phyloP scores from a whole-genome alignment of 2,113 vertebrate genomes.

The Coryphaenoides rupestris region DNA sequence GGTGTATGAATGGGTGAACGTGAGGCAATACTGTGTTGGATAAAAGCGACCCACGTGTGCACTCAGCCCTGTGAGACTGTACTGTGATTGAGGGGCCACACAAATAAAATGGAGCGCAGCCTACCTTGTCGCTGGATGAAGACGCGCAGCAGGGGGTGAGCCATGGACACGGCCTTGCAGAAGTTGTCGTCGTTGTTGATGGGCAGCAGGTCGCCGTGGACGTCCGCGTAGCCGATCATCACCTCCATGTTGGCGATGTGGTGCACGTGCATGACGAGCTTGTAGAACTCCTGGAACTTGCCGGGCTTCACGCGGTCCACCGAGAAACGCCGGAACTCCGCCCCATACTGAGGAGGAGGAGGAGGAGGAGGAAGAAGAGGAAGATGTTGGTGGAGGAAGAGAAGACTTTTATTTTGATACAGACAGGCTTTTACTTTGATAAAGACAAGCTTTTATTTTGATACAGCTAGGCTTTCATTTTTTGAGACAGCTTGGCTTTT shows the following conservation, averaged over 20 bases:
- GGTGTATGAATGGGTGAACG: too few relatives aligned
- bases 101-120: too few relatives aligned
- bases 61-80: too few relatives aligned
- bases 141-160: conserved; percentile 90
- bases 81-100: too few relatives aligned
- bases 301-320: conserved; percentile 91
- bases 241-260: conserved; percentile 89
- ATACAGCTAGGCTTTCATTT: too few relatives aligned
- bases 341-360: conserved; percentile 82
- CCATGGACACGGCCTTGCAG: conserved; percentile 92
- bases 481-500: too few relatives aligned
- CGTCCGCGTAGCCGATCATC: conserved; percentile 93
- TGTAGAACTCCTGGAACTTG: conserved; percentile 97
- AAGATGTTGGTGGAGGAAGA: background rate
- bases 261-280: conserved; percentile 91
- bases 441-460: too few relatives aligned
- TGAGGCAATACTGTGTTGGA: too few relatives aligned
- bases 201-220: conserved; percentile 96
- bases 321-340: conserved; percentile 95
- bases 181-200: conserved; percentile 99
- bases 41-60: too few relatives aligned
- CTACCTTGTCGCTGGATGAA: conserved; percentile 97
- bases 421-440: too few relatives aligned
- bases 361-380: background rate
- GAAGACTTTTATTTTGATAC: background rate